These are phyloP conservation scores for Indicator indicator DNA, from an alignment of 2,113 vertebrate genomes.

Conservation along the genomic window DNA sequence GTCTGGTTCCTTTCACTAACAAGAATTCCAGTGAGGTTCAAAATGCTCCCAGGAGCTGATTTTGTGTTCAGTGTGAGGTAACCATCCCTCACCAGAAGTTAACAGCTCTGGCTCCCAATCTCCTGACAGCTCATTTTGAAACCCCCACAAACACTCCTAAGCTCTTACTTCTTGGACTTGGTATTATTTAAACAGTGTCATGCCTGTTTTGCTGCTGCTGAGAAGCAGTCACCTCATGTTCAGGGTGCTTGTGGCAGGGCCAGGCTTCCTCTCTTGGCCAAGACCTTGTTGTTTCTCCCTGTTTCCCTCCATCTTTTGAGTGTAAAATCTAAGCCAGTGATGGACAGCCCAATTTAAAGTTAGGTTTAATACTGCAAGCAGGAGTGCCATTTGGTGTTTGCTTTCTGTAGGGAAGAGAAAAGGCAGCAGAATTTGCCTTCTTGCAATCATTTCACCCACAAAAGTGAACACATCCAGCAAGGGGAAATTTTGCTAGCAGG, in stretches of 20 bases:
- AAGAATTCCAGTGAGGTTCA: neutral
- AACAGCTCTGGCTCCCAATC: neutral
- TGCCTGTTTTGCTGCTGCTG: neutral
- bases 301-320: neutral
- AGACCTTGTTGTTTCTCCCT: neutral
- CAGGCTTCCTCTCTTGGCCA: neutral
- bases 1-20: neutral
- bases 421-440: conserved; percentile 11
- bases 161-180: neutral
- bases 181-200: neutral
- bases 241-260: neutral
- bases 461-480: neutral
- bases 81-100: neutral
- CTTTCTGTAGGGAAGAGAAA: neutral
- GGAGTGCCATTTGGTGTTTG: conserved; percentile 18
- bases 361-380: neutral
- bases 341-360: neutral
- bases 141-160: neutral
- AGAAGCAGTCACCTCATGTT: neutral
- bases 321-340: neutral
- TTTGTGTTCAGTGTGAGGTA: neutral
- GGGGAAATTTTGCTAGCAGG: neutral
- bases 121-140: neutral
- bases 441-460: conserved; percentile 30
- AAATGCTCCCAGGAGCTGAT: neutral